These are phyloP conservation scores for Euleptes europaea DNA, from an alignment of 2,113 vertebrate genomes.

Conservation along the genomic window DNA sequence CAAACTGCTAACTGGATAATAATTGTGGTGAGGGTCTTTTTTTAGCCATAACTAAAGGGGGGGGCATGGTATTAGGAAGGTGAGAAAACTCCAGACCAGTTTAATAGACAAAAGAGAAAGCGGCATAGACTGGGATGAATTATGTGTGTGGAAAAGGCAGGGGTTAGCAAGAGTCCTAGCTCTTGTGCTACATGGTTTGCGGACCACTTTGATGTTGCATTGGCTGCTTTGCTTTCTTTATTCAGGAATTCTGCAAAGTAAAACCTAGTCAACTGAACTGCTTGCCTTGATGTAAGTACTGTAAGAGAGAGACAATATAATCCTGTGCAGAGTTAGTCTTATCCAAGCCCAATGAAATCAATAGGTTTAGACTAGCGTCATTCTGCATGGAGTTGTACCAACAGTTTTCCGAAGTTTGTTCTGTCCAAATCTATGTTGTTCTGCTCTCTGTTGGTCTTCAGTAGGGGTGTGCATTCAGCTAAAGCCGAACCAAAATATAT, in stretches of 20 bases:
- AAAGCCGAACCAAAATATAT: too few species aligned
- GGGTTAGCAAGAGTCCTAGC: not conserved
- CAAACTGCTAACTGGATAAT: not conserved
- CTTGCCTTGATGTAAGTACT: too few species aligned
- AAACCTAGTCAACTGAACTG: not conserved
- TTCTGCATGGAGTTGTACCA: too few species aligned
- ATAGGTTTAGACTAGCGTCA: too few species aligned
- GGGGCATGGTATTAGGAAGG: rapidly evolving
- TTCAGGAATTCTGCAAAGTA: not conserved
- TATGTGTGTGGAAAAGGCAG: not conserved
- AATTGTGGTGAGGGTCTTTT: not conserved
- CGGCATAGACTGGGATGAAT: not conserved
- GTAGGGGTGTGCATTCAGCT: not conserved
- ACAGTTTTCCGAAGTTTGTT: not conserved
- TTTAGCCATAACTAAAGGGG: not conserved
- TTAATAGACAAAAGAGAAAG: not conserved
- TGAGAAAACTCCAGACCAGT: conserved; percentile 20
- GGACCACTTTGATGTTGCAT: not conserved
- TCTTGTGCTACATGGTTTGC: not conserved
- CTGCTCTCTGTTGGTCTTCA: not conserved
- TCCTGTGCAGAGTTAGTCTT: too few species aligned
- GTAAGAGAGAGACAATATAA: too few species aligned
- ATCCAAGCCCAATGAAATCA: too few species aligned
- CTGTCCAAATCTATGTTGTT: not conserved
- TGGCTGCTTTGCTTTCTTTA: not conserved